Base-by-base conservation (phyloP, 2,113 vertebrate species). In the Nothocercus julius region DNA sequence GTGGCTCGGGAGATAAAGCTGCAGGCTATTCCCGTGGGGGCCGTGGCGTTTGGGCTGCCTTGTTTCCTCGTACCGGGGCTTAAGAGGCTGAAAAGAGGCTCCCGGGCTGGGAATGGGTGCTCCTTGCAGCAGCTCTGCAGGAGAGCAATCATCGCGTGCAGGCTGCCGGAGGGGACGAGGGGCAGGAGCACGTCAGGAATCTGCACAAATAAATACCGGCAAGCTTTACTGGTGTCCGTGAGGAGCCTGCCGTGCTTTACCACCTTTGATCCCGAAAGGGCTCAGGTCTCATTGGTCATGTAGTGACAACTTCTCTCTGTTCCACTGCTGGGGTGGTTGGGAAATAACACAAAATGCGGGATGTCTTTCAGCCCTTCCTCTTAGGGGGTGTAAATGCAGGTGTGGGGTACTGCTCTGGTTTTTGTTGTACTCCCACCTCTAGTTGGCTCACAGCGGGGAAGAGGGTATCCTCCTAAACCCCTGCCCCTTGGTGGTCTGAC, bases 1-100 rank as follows among this genome's bases (percentile, higher is more conserved):
- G 56, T 95, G 96, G 90, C 95, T 90, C 67, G 4, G 89, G 80
- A 97, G 97, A 97, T 97, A 97, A 96, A 62, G 67, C 63, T 32
- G 28, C 82, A 68, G 72, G 87, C 89, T 85, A 2, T 75, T 96
- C 90, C 90, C 92, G 13, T 0, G 25, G 25, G 92, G 64, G 38
- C 27, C 0, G 0, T 18, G 47, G 66, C 82, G 34, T 68, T 92
- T 49, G 20, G 75, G 36, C 40, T 96, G 63, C 45, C 83, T 91
- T 73, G 20, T 88, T 91, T 76, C 76, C 78, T 19, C 45, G 51
- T 18, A 19, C 36, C 67, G 74, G 44, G 61, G 36, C 30, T 77
- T 56, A 8, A 64, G 73, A 90, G 67, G 36, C 72, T 83, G 72
- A 6, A 44, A 45, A 0, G 3, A 82, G 62, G 76, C 0, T 3